Evolutionary conservation across 2,113 vertebrate genomes (phyloP), one percentile per base, ranked within the genome.

Genomic region (Microcebus murinus): DNA sequence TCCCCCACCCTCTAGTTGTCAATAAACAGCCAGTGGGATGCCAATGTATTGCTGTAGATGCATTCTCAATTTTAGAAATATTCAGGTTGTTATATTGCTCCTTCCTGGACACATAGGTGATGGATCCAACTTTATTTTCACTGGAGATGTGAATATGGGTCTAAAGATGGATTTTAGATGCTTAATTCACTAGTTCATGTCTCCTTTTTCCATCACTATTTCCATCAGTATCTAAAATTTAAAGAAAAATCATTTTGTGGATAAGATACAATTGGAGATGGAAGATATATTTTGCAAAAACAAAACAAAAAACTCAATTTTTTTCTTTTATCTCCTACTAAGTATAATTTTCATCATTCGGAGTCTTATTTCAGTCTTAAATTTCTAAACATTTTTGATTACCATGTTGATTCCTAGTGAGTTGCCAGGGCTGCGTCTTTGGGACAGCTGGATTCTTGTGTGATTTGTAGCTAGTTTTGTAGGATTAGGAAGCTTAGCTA

Each of bases 1-100:
- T 21, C 13, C 1, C 39, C 34, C 21, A n/a, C 31, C 31, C 76
- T n/a, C 50, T 10, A 81, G 71, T 74, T 95, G 90, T 94, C 76
- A 77, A 61, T 96, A 92, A 97, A 95, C 77, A 79, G 95, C 34
- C 70, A 45, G 80, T 27, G 12, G 92, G 90, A 87, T 76, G 80
- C 80, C 94, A 87, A 70, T 76, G 2, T n/a, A 63, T 76, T 50
- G 50, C 77, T 45, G 8, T 57, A 34, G 80, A 27, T 90, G 18
- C 67, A 12, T 63, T 85, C 80, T 93, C 70, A 71, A 87, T 68
- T 68, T 48, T n/a, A 45, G 59, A 93, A 87, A 15, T 80, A 36
- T 45, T 45, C 4, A 9, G n/a, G 20, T 83, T 82, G 70, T 87
- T 34, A 6, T 67, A 15, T 52, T 88, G 52, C 31, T 77, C 34